Conservation (phyloP, 2,888 invertebrate genomes). For the Campoplex capitator region DNA sequence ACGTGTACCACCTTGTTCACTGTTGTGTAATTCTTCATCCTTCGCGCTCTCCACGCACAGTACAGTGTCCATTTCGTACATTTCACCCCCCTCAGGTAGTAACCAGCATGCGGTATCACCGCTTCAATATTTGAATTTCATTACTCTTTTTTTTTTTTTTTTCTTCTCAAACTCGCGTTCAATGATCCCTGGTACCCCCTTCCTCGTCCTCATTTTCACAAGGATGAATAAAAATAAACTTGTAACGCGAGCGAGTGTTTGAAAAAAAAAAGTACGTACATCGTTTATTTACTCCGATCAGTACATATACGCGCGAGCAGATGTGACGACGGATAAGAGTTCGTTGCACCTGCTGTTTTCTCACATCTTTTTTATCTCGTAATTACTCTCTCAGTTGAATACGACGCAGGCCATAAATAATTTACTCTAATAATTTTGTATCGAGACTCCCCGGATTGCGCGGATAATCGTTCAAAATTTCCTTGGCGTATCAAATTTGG, state of each 20-base stretch:
- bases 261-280: not conserved
- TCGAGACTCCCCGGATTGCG: not conserved
- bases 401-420: not conserved
- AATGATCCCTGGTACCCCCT: not conserved
- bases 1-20: not conserved
- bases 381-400: not conserved
- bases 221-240: not conserved
- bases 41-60: not conserved
- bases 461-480: too few species aligned
- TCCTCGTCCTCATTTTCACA: not conserved
- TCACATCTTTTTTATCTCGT: not conserved
- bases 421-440: not conserved
- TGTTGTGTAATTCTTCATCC: not conserved
- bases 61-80: not conserved
- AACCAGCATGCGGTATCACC: not conserved
- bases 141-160: not conserved
- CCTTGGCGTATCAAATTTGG: too few species aligned
- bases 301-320: not conserved
- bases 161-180: not conserved
- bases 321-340: constrained; percentile 36
- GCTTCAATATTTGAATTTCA: not conserved
- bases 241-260: not conserved
- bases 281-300: constrained; percentile 34
- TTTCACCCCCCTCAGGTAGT: not conserved
- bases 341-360: constrained; percentile 50